These are phyloP conservation scores for Ambastaia sidthimunki DNA, from an alignment of 2,797 vertebrate species.

Conservation along the genomic window DNA sequence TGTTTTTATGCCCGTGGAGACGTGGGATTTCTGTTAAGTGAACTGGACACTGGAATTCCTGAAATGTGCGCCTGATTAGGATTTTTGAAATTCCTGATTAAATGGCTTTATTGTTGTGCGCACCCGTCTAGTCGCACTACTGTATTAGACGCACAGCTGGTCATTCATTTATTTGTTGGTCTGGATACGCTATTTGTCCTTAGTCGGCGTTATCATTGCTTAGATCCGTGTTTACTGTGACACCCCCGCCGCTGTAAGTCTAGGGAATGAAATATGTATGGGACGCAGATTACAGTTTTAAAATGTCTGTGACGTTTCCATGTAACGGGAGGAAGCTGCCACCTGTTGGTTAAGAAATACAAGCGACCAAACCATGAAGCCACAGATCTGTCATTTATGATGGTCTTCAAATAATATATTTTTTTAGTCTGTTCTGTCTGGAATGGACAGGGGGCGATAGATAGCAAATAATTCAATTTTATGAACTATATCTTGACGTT, in stretches of 20 bases:
- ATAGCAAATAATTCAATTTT: too few relatives aligned
- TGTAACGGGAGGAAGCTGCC: constrained; percentile 55
- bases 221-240: constrained; percentile 11
- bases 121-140: too few relatives aligned
- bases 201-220: neutral
- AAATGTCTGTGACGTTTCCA: constrained; percentile 63
- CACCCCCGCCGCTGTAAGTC: neutral
- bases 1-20: neutral
- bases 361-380: neutral
- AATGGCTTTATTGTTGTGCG: too few relatives aligned
- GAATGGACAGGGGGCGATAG: too few relatives aligned
- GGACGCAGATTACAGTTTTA: constrained; percentile 65
- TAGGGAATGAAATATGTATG: constrained; percentile 68
- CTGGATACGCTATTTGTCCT: neutral
- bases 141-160: too few relatives aligned
- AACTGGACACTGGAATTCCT: neutral
- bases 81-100: too few relatives aligned
- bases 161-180: too few relatives aligned
- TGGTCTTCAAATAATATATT: neutral
- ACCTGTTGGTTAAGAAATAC: constrained; percentile 58
- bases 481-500: too few relatives aligned
- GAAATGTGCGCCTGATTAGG: too few relatives aligned
- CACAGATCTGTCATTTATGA: neutral
- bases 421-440: too few relatives aligned
- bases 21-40: neutral